Conservation (phyloP, 1,140 invertebrate genomes). For the Tenebrio molitor region DNA sequence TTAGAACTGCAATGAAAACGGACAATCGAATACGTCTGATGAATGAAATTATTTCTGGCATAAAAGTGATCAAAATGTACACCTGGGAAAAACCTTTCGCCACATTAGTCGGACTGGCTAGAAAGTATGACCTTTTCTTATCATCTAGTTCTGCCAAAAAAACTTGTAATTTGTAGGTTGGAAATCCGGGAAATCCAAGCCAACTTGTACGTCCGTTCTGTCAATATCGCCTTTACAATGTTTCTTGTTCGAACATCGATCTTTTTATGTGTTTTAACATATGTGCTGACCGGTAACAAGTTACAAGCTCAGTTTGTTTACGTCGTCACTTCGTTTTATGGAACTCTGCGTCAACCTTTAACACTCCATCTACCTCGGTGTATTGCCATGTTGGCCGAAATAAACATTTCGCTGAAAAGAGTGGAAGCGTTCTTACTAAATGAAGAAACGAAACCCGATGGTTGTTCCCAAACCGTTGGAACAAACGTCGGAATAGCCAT, state of each 20-base stretch:
- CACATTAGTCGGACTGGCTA: slow-evolving; percentile 72
- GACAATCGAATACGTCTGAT: slow-evolving; percentile 88
- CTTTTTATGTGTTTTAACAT: slow-evolving; percentile 81
- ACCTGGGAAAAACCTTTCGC: slow-evolving; percentile 86
- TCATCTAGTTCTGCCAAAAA: no score
- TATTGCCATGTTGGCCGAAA: slow-evolving; percentile 23
- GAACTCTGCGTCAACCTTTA: slow-evolving; percentile 77
- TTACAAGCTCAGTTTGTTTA: slow-evolving; percentile 83
- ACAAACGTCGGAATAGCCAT: slow-evolving; percentile 10
- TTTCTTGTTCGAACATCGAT: slow-evolving; percentile 80
- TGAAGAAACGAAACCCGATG: slow-evolving; percentile 70
- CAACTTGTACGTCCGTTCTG: slow-evolving; percentile 78
- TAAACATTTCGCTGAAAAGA: slow-evolving; percentile 8
- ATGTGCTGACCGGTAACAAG: slow-evolving; percentile 75
- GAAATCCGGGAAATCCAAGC: slow-evolving; percentile 76
- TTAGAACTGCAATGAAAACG: slow-evolving; percentile 77
- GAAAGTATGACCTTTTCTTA: slow-evolving; percentile 69
- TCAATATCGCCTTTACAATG: slow-evolving; percentile 78
- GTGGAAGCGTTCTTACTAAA: slow-evolving; percentile 16
- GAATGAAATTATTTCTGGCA: slow-evolving; percentile 90
- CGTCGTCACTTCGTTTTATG: slow-evolving; percentile 77
- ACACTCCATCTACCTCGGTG: slow-evolving; percentile 62
- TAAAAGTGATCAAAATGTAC: slow-evolving; percentile 93
- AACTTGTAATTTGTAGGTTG: slow-evolving; percentile 64
- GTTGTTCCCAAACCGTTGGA: slow-evolving; percentile 74